Percentiles rank a stretch among this genome's conserved stretches.
Conservation (phyloP, 92 coral and sea anemone genomes). For the Umimayanthus chanpuru region DNA sequence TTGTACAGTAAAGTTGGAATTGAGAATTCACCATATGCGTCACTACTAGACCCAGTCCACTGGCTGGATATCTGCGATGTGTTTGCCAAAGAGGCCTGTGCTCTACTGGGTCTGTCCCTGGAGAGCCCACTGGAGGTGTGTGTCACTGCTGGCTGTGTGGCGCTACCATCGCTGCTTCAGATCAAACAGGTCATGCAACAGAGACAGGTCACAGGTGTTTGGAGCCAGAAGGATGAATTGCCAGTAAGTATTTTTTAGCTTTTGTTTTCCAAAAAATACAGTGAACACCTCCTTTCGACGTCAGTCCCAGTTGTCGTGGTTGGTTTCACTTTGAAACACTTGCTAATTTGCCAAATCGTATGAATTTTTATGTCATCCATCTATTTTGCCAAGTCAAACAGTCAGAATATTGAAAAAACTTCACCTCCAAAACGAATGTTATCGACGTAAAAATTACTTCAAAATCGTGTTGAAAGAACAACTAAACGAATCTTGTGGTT, state of each 20-base stretch:
- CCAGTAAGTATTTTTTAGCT: constrained; percentile 69
- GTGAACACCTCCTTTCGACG: no score
- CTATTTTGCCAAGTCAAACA: no score
- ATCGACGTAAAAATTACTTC: no score
- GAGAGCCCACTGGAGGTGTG: constrained; percentile 98
- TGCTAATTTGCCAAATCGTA: no score
- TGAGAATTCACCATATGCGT: constrained; percentile 94
- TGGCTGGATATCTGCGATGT: constrained; percentile 96
- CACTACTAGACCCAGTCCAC: constrained; percentile 89
- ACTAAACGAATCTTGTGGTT: no score
- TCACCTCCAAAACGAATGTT: no score
- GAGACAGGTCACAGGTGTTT: constrained; percentile 94
- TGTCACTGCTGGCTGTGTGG: constrained; percentile 94
- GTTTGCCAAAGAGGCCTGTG: constrained; percentile 98
- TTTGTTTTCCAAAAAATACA: neutral
- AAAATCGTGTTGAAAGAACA: no score
- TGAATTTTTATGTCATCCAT: no score
- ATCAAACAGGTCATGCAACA: constrained; percentile 98
- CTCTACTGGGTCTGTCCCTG: constrained; percentile 86
- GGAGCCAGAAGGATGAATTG: constrained; percentile 97
- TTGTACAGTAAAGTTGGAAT: constrained; percentile 89
- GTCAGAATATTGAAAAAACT: no score
- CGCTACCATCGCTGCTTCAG: constrained; percentile 93
- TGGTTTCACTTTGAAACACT: no score
- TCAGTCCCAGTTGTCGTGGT: no score